Evolutionary conservation across 2,113 vertebrate genomes (phyloP).

Genomic region (Bubo scandiacus): DNA sequence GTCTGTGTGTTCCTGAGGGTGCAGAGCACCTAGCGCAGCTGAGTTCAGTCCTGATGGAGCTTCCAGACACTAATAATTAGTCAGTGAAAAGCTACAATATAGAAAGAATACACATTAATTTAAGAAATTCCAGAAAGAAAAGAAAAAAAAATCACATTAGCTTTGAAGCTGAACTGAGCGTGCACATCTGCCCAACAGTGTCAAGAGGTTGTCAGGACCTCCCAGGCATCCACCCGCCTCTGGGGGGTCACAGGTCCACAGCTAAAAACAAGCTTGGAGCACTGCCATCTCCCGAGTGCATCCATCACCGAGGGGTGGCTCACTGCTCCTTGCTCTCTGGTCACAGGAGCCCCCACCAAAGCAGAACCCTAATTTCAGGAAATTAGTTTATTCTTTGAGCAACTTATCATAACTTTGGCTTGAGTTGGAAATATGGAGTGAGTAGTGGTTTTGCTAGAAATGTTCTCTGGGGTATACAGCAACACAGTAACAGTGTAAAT

Average conservation of each 20-base stretch:
- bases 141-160: rapidly evolving
- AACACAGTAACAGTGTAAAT: background rate
- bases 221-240: background rate
- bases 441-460: background rate
- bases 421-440: background rate
- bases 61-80: background rate
- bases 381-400: background rate
- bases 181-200: background rate
- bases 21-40: background rate
- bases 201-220: background rate
- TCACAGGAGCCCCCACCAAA: background rate
- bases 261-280: background rate
- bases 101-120: background rate
- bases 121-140: background rate
- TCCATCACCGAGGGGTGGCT: background rate
- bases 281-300: rapidly evolving
- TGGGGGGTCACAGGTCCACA: background rate
- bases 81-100: background rate
- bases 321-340: background rate
- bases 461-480: background rate
- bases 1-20: background rate
- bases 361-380: background rate
- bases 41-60: background rate
- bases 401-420: background rate
- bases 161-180: background rate